A percentile compares a stretch with the other conserved stretches of the same genome.
phyloP scores from a whole-genome alignment of 2,113 vertebrate species.

The Proteles cristata region DNA sequence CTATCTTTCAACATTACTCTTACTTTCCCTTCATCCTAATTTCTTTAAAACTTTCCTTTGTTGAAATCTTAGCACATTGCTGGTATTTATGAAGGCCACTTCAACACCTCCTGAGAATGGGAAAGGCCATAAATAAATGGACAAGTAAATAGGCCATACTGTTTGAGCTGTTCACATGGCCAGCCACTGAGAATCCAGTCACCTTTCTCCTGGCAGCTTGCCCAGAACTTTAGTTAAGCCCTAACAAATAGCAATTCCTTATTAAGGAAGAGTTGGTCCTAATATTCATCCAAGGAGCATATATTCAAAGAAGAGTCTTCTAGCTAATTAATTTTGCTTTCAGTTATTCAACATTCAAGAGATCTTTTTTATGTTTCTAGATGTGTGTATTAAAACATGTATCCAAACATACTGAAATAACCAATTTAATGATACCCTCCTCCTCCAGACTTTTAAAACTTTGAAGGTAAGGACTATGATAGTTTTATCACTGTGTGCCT shows the following conservation, averaged over 20 bases:
- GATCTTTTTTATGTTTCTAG: not conserved
- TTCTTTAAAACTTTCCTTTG: constrained; percentile 8
- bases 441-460: not conserved
- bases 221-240: not conserved
- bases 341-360: not conserved
- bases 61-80: not conserved
- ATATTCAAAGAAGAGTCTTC: not conserved
- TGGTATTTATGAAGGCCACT: not conserved
- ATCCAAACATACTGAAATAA: not conserved
- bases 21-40: not conserved
- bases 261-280: not conserved
- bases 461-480: not conserved
- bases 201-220: constrained; percentile 18
- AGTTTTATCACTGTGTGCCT: not conserved
- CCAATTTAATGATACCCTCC: not conserved
- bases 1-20: not conserved
- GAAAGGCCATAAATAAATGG: constrained; percentile 3
- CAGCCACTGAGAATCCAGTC: not conserved
- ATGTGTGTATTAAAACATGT: not conserved
- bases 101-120: constrained; percentile 1
- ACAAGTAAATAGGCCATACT: not conserved
- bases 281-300: not conserved
- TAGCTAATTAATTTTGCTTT: constrained; percentile 13
- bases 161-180: not conserved
- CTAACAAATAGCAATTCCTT: not conserved